A percentile compares a stretch with the other conserved stretches of the same genome.
These are phyloP conservation scores for Pyrocoelia pectoralis DNA, from an alignment of 2,888 invertebrate genomes.

Conservation along the genomic window DNA sequence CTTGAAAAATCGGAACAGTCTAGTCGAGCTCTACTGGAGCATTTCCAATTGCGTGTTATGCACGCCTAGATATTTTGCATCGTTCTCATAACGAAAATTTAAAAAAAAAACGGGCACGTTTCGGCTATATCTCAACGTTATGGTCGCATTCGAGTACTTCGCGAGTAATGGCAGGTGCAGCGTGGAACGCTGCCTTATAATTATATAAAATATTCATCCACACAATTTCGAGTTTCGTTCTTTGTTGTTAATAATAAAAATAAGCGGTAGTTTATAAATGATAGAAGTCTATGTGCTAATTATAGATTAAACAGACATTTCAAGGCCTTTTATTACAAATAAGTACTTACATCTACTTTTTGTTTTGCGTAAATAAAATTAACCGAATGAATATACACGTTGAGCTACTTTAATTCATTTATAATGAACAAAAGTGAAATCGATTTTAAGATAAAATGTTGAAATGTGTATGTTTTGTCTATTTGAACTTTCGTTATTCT, in stretches of 20 bases:
- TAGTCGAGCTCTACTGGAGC: too few species aligned
- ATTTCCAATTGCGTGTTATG: too few species aligned
- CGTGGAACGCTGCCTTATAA: too few species aligned
- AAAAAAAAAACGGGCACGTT: too few species aligned
- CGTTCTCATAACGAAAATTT: too few species aligned
- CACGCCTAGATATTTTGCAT: too few species aligned
- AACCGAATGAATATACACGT: not conserved
- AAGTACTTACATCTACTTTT: slow-evolving; percentile 3
- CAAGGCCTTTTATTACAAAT: not conserved
- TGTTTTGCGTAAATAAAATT: slow-evolving; percentile 9
- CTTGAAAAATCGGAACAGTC: too few species aligned
- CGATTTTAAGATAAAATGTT: slow-evolving; percentile 26
- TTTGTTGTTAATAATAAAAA: not conserved
- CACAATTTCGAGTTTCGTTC: too few species aligned
- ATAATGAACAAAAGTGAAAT: slow-evolving; percentile 8
- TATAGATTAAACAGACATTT: not conserved
- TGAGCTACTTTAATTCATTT: not conserved
- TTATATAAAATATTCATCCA: too few species aligned
- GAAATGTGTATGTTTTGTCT: slow-evolving; percentile 46
- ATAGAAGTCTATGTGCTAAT: not conserved
- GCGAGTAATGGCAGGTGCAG: too few species aligned
- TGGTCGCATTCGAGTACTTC: too few species aligned
- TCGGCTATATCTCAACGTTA: too few species aligned
- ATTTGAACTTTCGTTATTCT: slow-evolving; percentile 46
- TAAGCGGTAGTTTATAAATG: not conserved